A percentile compares a stretch with the other conserved stretches of the same genome.
phyloP scores from a whole-genome alignment of 2,797 vertebrate species.

The Hozukius guyotensis region DNA sequence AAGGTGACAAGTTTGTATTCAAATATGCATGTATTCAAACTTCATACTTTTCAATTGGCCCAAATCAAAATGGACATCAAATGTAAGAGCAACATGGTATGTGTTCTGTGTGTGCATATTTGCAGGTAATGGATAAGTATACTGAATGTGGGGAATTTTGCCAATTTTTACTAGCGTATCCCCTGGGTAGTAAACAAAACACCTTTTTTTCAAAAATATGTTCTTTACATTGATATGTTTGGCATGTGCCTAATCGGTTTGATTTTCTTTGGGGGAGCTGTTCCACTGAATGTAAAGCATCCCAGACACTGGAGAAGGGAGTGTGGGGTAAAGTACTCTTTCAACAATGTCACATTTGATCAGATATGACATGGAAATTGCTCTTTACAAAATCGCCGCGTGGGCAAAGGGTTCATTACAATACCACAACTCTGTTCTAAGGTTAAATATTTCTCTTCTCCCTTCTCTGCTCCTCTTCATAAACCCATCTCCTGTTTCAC shows the following conservation, averaged over 20 bases:
- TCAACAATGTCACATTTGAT: constrained; percentile 63
- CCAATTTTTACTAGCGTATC: not conserved
- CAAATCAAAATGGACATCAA: not conserved
- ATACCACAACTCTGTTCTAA: constrained; percentile 40
- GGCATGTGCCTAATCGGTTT: constrained; percentile 18
- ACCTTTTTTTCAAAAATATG: not conserved
- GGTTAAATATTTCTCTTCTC: constrained; percentile 40
- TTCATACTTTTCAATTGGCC: not conserved
- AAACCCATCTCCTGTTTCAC: constrained; percentile 45
- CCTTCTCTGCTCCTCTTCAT: constrained; percentile 4
- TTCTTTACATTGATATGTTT: constrained; percentile 5
- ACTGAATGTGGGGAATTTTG: not conserved
- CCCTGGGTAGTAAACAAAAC: not conserved
- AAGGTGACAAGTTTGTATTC: not conserved
- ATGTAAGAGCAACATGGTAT: not conserved
- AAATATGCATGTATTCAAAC: not conserved
- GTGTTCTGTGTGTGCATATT: not conserved
- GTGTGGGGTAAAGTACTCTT: constrained; percentile 27
- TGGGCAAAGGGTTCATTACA: constrained; percentile 45
- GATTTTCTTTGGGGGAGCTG: constrained; percentile 13
- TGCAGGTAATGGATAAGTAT: not conserved
- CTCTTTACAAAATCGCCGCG: constrained; percentile 50
- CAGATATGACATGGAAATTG: constrained; percentile 67
- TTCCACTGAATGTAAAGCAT: not conserved
- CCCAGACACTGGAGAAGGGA: constrained; percentile 33